phyloP scores from a whole-genome alignment of 1,140 invertebrate genomes.

The Carcinoscorpius rotundicauda region DNA sequence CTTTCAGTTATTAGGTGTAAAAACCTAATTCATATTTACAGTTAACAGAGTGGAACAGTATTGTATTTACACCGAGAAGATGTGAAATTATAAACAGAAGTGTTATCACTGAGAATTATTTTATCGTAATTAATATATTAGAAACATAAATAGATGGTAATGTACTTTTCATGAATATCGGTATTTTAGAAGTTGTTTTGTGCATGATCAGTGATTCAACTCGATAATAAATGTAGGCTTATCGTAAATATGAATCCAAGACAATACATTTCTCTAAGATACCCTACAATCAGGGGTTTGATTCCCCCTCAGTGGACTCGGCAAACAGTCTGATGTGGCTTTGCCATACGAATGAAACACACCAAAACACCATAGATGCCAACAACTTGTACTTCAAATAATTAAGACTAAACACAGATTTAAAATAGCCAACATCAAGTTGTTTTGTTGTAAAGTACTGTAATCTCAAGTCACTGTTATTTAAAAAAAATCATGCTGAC shows the following conservation, averaged over 20 bases:
- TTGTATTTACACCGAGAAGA: not conserved
- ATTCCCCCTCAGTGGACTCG: too few relatives aligned
- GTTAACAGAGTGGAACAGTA: not conserved
- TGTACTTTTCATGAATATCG: too few relatives aligned
- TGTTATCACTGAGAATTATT: not conserved
- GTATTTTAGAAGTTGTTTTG: too few relatives aligned
- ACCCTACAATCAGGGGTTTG: too few relatives aligned
- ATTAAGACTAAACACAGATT: constrained; percentile 1
- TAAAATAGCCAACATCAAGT: constrained; percentile 6
- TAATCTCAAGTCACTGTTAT: not conserved
- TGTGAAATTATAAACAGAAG: not conserved
- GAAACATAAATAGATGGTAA: too few relatives aligned
- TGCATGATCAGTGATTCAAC: too few relatives aligned
- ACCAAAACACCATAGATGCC: not conserved
- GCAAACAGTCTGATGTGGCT: too few relatives aligned
- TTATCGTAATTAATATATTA: not conserved
- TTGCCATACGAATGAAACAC: too few relatives aligned
- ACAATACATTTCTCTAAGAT: too few relatives aligned
- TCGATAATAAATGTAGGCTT: too few relatives aligned
- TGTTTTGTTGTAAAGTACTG: not conserved
- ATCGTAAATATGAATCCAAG: too few relatives aligned
- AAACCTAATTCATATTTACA: constrained; percentile 1
- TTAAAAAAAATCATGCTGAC: constrained; percentile 2
- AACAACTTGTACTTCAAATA: not conserved
- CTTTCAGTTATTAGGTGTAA: too few relatives aligned